These are phyloP conservation scores for Tautogolabrus adspersus DNA, from an alignment of 2,113 vertebrate genomes.

Conservation along the genomic window DNA sequence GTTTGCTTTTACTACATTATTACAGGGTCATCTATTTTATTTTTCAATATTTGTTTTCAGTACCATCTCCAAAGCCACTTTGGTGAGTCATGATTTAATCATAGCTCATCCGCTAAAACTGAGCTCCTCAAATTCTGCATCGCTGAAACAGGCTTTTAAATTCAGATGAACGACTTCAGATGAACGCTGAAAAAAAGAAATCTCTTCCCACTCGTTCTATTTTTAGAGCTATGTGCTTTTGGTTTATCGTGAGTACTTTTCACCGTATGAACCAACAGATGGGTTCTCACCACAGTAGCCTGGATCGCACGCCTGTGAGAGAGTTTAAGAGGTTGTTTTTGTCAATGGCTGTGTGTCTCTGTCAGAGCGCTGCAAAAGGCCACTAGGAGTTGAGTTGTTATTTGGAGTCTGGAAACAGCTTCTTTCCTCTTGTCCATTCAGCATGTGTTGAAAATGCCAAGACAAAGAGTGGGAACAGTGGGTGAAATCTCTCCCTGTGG, in stretches of 20 bases:
- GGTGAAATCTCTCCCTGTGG: slow-evolving; percentile 11
- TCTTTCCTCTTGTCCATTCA: slow-evolving; percentile 21
- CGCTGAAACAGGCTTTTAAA: background rate
- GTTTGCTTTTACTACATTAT: background rate
- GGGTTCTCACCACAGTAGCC: slow-evolving; percentile 57
- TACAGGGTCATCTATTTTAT: background rate
- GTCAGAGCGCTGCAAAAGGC: slow-evolving; percentile 57
- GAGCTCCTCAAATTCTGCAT: slow-evolving; percentile 7
- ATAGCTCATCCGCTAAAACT: background rate
- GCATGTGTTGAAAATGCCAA: slow-evolving; percentile 23
- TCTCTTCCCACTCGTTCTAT: slow-evolving; percentile 41
- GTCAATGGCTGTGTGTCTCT: slow-evolving; percentile 50
- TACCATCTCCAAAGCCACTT: background rate
- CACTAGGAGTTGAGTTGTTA: slow-evolving; percentile 52
- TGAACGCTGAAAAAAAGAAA: background rate
- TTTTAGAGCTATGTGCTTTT: slow-evolving; percentile 48
- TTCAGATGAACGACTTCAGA: slow-evolving; percentile 8
- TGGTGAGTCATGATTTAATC: background rate
- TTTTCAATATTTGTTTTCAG: background rate
- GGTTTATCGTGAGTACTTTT: slow-evolving; percentile 14
- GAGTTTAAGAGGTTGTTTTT: slow-evolving; percentile 62
- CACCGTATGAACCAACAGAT: slow-evolving; percentile 41
- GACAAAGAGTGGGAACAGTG: background rate
- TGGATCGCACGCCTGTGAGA: slow-evolving; percentile 51
- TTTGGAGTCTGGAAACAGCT: slow-evolving; percentile 48